Evolutionary conservation across 2,888 invertebrate species (phyloP), one percentile per base, ranked within the genome.

Genomic region (Crocallis elinguaria): DNA sequence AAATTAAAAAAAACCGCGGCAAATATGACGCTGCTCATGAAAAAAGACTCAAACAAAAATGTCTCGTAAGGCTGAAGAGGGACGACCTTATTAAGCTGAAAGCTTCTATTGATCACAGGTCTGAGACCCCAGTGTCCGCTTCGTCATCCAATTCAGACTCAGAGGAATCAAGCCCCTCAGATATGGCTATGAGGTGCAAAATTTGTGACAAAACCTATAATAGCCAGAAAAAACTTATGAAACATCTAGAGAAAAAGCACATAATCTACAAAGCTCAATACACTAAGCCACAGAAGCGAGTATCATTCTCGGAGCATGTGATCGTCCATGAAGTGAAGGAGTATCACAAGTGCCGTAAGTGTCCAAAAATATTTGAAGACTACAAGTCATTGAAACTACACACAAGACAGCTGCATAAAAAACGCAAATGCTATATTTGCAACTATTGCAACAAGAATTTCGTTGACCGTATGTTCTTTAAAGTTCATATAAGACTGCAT

Each of bases 371-470:
- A 52, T 90, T 84, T 57, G 76, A 84, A 57, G 57, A 73, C 0
- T 85, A 89, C 44, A 64, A 71, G 38, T 64, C 66, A 0, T 58
- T 91, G 1, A 84, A 82, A 45, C 37, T 17, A 0, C 91, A 90
- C 16, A 84, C 77, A 71, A 86, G 79, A 52, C 61, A 63, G 0
- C 57, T 62, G 0, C 90, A 91, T 45, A 87, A 80, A 57, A 90
- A 88, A 60, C 79, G 86, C 5, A 89, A 85, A 65, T 84, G 84
- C 41, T 91, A 89, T 46, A 82, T 86, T n/a, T 91, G 90, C 52
- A 64, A 86, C 54, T 90, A 88, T 46, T 91, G 90, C 50, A 66
- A 71, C 6, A 88, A 81, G 52, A 81, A 77, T 5, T 90, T 89
- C 55, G 74, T 75, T 1, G 86, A 89, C 50, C 73, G 88, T 29